Base-by-base conservation (phyloP, 2,113 vertebrate species). In the Sterna hirundo region DNA sequence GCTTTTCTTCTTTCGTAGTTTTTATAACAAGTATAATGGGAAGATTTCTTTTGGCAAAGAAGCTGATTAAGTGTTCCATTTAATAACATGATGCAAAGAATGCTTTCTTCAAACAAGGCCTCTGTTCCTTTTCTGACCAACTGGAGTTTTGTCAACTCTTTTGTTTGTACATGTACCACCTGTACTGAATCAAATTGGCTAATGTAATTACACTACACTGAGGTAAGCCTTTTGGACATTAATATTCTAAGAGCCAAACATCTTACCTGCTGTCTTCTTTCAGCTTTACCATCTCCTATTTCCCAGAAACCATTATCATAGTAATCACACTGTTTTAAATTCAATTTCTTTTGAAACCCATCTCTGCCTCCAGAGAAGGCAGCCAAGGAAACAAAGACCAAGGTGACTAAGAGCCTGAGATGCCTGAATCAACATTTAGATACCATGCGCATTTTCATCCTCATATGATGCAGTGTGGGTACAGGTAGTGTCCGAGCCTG, bases 1-100 rank as follows among this genome's bases (percentile, higher is more conserved):
- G 52, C 60, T 94, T 95, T 90, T 62, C 34, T 80, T 87, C 83
- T 84, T 82, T 22, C 70, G 21, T 44, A 71, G n/a, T 96, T 89
- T 95, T 92, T 96, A 87, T 62, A 96, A 76, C 64, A 75, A 82
- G 9, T 74, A 81, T 85, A 96, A 96, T 79, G 40, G 60, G 85
- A 97, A 93, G 88, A 26, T 96, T 95, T 95, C 64, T 96, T 84
- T 94, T 97, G 96, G 87, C 81, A 97, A 92, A 91, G 76, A 68
- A 92, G 55, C 70, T 97, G 93, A 97, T 97, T 96, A 97, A 96
- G 92, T 95, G 94, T 96, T 96, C 91, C 87, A 95, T 97, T 97
- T 97, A 97, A 95, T 92, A 96, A 61, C 38, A 64, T 44, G 91
- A 97, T 83, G 76, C 69, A 96, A 97, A 95, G 74, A 96, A 97